Base-by-base conservation (phyloP, 2,888 invertebrate genomes). In the Oscheius sp. region DNA sequence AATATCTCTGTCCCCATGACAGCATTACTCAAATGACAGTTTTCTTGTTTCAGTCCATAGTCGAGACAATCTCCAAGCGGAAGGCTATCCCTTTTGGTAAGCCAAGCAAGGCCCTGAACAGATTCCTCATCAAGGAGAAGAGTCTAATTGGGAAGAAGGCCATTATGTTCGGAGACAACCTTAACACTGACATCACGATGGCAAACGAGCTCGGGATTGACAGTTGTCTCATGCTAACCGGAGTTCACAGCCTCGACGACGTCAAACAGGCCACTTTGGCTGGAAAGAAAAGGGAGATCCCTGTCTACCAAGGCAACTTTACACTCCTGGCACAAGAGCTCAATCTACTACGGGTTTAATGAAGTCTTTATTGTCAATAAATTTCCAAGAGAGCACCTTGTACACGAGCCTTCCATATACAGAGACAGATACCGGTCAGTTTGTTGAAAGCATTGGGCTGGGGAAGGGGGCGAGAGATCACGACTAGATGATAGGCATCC, bases 121-220 rank as follows among this genome's bases (percentile, higher is more conserved):
- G 35, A 5, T 70, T 55, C 21, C 37, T 70, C 7, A 11, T 21
- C 7, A 53, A 29, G 29, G 10, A 53, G 11, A 33, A 21, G 37
- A 32, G 11, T 59, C 42, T 47, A 32, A 1, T 37, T 11, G 63
- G 50, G 10, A 53, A 68, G 37, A 68, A 53, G 47, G 55, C 72
- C 5, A 60, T 72, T 10, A 60, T 72, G 62, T 72, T 72, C 33
- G 72, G 72, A 47, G 70, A 70, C 21, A 70, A 70, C 42, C 32
- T 70, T 1, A 68, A 53, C 3, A 68, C 68, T 2, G 68, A 68
- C 33, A 55, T 68, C 3, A 68, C 29, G 9, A 68, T 55, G 68
- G 68, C 68, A 5, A 53, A 68, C n/a, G 55, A 55, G 37, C 2
- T 68, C 7, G 68, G 55, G 1, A 68, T 68, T 55, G 68, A 68